Percentiles rank a stretch among this genome's conserved stretches.
Evolutionary conservation across 2,888 invertebrate genomes (phyloP).

Genomic region (Heliconius ethilla): DNA sequence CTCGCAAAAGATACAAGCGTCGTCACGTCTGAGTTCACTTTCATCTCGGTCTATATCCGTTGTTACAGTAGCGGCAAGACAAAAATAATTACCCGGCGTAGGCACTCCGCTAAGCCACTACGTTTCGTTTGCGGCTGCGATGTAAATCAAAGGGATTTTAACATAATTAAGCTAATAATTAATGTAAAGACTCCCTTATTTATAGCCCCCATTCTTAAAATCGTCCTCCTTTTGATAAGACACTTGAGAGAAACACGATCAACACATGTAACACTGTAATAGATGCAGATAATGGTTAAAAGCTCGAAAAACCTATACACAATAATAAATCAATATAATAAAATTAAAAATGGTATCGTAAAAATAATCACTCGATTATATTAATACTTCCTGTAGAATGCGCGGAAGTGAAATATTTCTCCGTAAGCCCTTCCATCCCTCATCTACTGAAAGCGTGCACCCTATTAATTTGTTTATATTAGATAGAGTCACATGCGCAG

Average conservation of each 20-base stretch:
- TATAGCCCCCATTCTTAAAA: slow-evolving; percentile 79
- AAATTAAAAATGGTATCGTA: slow-evolving; percentile 49
- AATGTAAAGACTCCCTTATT: slow-evolving; percentile 79
- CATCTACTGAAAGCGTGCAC: slow-evolving; percentile 44
- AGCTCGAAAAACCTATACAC: slow-evolving; percentile 44
- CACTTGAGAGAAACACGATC: slow-evolving; percentile 50
- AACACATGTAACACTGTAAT: slow-evolving; percentile 76
- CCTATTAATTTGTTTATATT: slow-evolving; percentile 82
- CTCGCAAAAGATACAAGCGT: slow-evolving; percentile 68
- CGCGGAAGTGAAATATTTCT: slow-evolving; percentile 56
- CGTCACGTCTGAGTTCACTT: slow-evolving; percentile 74
- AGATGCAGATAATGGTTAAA: slow-evolving; percentile 61
- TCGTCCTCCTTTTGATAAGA: slow-evolving; percentile 76
- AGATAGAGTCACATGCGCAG: slow-evolving; percentile 80
- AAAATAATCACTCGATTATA: slow-evolving; percentile 53
- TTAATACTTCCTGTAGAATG: slow-evolving; percentile 5
- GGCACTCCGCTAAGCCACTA: slow-evolving; percentile 76
- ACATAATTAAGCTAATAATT: slow-evolving; percentile 81
- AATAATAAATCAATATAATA: slow-evolving; percentile 52
- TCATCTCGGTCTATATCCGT: slow-evolving; percentile 67
- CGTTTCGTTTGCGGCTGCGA: slow-evolving; percentile 80
- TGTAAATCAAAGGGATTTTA: slow-evolving; percentile 81
- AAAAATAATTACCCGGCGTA: slow-evolving; percentile 75
- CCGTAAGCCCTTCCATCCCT: slow-evolving; percentile 34
- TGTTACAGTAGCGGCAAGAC: slow-evolving; percentile 57